phyloP scores from a whole-genome alignment of 2,113 vertebrate genomes.

The cat (Felis catus) region DNA sequence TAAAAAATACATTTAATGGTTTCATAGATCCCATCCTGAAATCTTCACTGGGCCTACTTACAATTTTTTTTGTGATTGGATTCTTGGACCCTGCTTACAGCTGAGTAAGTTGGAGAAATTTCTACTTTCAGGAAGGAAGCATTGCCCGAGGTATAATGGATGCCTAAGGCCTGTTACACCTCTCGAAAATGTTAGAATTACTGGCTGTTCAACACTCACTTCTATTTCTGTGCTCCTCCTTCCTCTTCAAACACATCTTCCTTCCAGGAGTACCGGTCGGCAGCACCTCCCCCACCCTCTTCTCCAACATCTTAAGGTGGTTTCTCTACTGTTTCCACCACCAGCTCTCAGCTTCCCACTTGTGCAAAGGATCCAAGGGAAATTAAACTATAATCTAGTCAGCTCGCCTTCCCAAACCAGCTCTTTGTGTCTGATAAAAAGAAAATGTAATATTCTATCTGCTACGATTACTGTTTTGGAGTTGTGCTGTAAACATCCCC shows the following conservation, averaged over 20 bases:
- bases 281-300: fast-evolving
- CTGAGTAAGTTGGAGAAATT: neutral
- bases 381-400: neutral
- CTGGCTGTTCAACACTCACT: neutral
- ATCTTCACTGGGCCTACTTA: neutral
- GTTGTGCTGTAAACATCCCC: neutral
- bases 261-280: neutral
- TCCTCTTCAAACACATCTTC: neutral
- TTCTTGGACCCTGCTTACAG: neutral
- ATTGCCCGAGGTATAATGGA: neutral
- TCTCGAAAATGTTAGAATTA: neutral
- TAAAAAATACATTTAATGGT: neutral
- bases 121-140: neutral
- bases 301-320: neutral
- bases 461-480: neutral
- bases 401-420: neutral
- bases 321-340: neutral
- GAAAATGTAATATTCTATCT: neutral
- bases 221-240: neutral
- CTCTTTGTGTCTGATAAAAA: neutral
- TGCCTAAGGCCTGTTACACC: neutral
- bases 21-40: neutral
- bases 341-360: neutral
- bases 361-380: neutral
- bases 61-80: neutral